Conservation (phyloP, 2,888 invertebrate species). For the Strigamia maritima region DNA sequence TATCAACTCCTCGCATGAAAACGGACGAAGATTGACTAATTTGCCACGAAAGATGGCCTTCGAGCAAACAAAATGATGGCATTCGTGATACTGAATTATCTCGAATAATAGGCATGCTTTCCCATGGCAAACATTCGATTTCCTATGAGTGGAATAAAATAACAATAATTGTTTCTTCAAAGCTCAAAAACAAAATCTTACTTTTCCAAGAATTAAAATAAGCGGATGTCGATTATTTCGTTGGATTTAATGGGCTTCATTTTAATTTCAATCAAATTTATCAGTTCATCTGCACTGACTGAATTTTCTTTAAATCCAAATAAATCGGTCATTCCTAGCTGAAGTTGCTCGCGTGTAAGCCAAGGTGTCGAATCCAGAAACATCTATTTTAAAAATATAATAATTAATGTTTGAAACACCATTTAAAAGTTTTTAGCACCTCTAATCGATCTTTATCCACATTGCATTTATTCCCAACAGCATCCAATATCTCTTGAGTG, state of each 20-base stretch:
- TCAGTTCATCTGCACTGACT: neutral
- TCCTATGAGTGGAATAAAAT: conserved; percentile 55
- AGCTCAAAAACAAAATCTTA: neutral
- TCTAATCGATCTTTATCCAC: neutral
- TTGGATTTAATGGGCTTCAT: neutral
- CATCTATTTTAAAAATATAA: neutral
- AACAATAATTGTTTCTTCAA: neutral
- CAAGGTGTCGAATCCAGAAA: neutral
- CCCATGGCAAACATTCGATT: conserved; percentile 76
- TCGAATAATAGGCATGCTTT: conserved; percentile 64
- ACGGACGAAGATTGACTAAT: conserved; percentile 20
- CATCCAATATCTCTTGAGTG: neutral
- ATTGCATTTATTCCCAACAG: neutral
- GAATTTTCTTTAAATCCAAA: neutral
- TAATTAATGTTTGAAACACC: too few species aligned
- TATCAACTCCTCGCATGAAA: conserved; percentile 55
- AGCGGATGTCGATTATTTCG: neutral
- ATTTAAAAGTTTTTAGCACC: too few species aligned
- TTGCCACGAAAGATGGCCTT: conserved; percentile 42
- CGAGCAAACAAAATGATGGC: conserved; percentile 60
- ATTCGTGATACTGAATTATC: conserved; percentile 69
- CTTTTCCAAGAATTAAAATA: conserved; percentile 12
- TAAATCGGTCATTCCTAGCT: neutral
- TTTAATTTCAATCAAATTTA: neutral
- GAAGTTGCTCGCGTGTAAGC: neutral